Evolutionary conservation across 2,888 invertebrate species (phyloP).

Genomic region (Thumatha senex): DNA sequence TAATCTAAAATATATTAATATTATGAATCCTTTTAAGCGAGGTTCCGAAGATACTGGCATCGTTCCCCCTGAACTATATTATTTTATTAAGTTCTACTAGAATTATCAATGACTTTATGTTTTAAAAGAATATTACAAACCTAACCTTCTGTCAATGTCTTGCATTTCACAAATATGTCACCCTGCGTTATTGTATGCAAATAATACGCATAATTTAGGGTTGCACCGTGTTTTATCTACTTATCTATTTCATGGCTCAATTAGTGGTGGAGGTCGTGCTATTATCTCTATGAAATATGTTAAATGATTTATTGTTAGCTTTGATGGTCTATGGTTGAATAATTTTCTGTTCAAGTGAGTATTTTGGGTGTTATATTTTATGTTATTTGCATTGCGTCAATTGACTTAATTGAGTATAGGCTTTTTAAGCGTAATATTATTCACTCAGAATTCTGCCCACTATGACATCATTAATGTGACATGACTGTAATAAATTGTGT

Average conservation of each 20-base stretch:
- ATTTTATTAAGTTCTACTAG: too few relatives aligned
- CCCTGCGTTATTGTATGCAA: conserved; percentile 81
- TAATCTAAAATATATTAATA: too few relatives aligned
- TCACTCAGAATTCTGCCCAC: too few relatives aligned
- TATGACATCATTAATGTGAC: too few relatives aligned
- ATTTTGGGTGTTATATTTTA: not conserved
- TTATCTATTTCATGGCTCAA: conserved; percentile 83
- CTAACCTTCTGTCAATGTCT: conserved; percentile 11
- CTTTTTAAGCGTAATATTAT: too few relatives aligned
- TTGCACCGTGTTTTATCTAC: conserved; percentile 80
- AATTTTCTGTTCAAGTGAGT: conserved; percentile 2
- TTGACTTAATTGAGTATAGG: not conserved
- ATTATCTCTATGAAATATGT: conserved; percentile 72
- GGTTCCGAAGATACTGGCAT: too few relatives aligned
- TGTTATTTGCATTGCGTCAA: not conserved
- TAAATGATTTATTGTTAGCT: conserved; percentile 70
- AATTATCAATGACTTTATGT: too few relatives aligned
- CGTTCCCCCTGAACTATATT: too few relatives aligned
- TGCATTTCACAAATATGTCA: conserved; percentile 50
- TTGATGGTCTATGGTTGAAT: conserved; percentile 7
- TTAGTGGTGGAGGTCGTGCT: conserved; percentile 56
- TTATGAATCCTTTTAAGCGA: too few relatives aligned
- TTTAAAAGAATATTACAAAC: not conserved
- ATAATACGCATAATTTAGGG: conserved; percentile 80
- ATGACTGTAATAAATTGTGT: too few relatives aligned